Base-by-base conservation (phyloP, 2,113 vertebrate species). In the Tenebrosternarchus preto region DNA sequence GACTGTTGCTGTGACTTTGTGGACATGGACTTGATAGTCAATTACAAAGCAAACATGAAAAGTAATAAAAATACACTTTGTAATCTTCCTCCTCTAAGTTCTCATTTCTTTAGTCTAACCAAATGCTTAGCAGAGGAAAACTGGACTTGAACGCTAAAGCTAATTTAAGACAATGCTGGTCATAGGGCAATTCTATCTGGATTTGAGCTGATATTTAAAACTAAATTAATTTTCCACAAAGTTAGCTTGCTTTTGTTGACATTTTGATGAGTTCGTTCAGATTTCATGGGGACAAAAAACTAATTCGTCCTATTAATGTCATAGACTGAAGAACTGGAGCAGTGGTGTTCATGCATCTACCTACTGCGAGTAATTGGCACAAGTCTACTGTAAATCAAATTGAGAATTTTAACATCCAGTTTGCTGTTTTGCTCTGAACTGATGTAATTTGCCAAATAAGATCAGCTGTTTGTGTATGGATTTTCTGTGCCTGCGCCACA, bases 241-340 rank as follows among this genome's bases (percentile, higher is more conserved):
- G 85, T 90, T 87, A 89, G 87, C 89, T 86, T 89, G 85, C 89
- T 89, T 89, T 87, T 76, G 67, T 84, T 86, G 85, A 84, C 86
- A 83, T 91, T 91, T 88, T 82, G 88, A 89, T 84, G 82, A 89
- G 91, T 91, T 89, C 85, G 87, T 91, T 84, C 89, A 91, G 91
- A 91, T 90, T 85, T 91, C 89, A 83, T 82, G 61, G 84, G 77
- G 87, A 90, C 88, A 86, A 91, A 89, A 91, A 88, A 86, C 84
- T 90, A 22, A n/a, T 39, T 91, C 89, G 89, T 88, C 87, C 86
- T 88, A 88, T 91, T 90, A 91, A 91, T 91, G 89, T 92, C 89
- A 84, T 82, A 33, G 85, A 90, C 84, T 89, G 84, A 90, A 84
- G 82, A 83, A 89, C 87, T 88, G 86, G 91, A 89, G 85, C 88